phyloP scores from a whole-genome alignment of 2,888 invertebrate genomes.

The Orthosia cruda region DNA sequence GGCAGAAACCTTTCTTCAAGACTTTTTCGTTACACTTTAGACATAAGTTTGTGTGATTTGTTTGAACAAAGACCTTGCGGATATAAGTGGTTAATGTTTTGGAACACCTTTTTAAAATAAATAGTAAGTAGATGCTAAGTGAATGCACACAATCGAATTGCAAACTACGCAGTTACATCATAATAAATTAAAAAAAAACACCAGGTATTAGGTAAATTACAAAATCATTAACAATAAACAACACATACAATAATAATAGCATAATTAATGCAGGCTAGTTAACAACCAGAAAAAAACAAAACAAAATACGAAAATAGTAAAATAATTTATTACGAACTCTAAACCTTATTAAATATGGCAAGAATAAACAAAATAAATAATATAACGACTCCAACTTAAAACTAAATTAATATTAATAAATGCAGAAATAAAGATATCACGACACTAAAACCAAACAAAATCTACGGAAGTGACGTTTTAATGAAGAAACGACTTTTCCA shows the following conservation, averaged over 20 bases:
- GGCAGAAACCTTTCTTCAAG: neutral
- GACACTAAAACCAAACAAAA: conserved; percentile 34
- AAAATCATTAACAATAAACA: neutral
- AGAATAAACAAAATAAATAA: conserved; percentile 80
- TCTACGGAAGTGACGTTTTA: conserved; percentile 35
- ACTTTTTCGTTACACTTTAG: neutral
- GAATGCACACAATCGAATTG: neutral
- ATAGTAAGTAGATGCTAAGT: neutral
- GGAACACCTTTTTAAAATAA: neutral
- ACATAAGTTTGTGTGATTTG: neutral
- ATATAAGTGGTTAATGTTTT: neutral
- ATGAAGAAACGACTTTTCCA: conserved; percentile 13
- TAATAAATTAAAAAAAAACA: neutral
- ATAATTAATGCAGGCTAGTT: neutral
- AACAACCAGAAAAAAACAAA: conserved; percentile 54
- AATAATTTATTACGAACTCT: conserved; percentile 72
- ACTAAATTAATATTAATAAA: conserved; percentile 65
- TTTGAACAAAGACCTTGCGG: neutral
- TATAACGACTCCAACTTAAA: conserved; percentile 61
- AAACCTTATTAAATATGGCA: conserved; percentile 82
- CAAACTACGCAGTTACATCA: neutral
- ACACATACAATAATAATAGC: neutral
- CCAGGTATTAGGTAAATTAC: no score
- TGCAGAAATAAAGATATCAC: conserved; percentile 64
- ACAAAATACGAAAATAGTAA: conserved; percentile 52